Base-by-base conservation (phyloP, 2,797 vertebrate species). In the Propithecus perrieri region DNA sequence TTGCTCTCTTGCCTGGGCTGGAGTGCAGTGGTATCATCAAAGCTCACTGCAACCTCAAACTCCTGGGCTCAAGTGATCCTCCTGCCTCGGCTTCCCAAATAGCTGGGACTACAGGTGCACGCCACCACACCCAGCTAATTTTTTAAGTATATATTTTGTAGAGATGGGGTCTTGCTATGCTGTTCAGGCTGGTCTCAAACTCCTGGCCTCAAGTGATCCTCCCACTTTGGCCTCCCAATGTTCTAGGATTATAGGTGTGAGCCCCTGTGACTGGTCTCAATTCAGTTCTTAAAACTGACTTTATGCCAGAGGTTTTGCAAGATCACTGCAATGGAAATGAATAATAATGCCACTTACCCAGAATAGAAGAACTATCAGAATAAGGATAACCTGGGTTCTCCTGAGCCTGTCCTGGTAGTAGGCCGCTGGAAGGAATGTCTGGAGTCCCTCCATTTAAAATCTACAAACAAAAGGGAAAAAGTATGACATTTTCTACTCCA, bases 341-440 rank as follows among this genome's bases (percentile, higher is more conserved):
- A 38, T 80, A 50, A 61, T 92, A 72, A 79, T 71, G 55, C 61
- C 59, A 98, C 99, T 99, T 98, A 99, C 99, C 99, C 97, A 99
- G 99, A 97, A 99, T 99, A 87, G 99, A 99, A 98, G 99, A 99
- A 98, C 99, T 99, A 97, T 99, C 99, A 2, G 99, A 99, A 98
- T 99, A 99, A 0, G 99, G 99, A 97, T 99, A 99, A 74, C 99
- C 99, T 14, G 99, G 99, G 38, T 99, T 99, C 90, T 99, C 99
- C 0, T 99, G 98, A 79, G 98, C 97, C 92, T 99, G 99, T 86
- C 99, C 99, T 33, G 99, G 98, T 18, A 99, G 97, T 78, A 99
- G 97, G 86, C 99, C 99, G 7, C 99, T 98, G 93, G 99, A 99
- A 33, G 99, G 99, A 98, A 99, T 99, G 79, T 99, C 99, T 22